Base-by-base conservation (phyloP, 2,797 vertebrate species). In the Podargus strigoides region DNA sequence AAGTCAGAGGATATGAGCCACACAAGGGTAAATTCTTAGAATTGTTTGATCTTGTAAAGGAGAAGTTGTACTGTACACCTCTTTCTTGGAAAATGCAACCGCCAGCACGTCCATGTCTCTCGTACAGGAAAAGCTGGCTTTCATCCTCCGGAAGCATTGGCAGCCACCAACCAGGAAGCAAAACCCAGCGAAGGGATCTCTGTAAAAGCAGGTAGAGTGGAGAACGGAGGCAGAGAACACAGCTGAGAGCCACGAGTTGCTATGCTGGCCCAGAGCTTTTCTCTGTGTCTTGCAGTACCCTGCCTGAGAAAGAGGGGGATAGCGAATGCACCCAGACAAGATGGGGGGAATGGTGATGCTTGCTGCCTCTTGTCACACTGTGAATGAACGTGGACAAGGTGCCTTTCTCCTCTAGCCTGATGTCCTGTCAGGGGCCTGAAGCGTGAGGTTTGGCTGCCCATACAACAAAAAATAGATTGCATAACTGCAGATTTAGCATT, bases 11-110 rank as follows among this genome's bases (percentile, higher is more conserved):
- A 95, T 93, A 55, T 63, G 68, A 97, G 74, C 92, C 79, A 69
- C 89, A 89, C 30, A 74, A 95, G 95, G 76, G 88, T 93, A 91
- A 81, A 91, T 97, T 97, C 95, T 97, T 94, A 95, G 96, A 96
- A 96, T 96, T 96, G 92, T 94, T 97, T 96, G 78, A 90, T 92
- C 81, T 95, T 90, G 92, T 94, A 95, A 95, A 87, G 74, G 32
- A 97, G 89, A 90, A 85, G 73, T 60, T 94, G 94, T 97, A 87
- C 95, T 70, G 89, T 93, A 78, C 94, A 96, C 80, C 83, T 96
- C 85, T 95, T 97, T 96, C 94, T 88, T 95, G 91, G 95, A 97
- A 97, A 96, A 97, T 59, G 86, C 69, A 94, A 96, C 86, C 5
- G 73, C 91, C 85, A 93, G 86, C 89, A 96, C 73, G 92, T 83